Evolutionary conservation across 2,888 invertebrate species (phyloP).

Genomic region (Lycia hirtaria): DNA sequence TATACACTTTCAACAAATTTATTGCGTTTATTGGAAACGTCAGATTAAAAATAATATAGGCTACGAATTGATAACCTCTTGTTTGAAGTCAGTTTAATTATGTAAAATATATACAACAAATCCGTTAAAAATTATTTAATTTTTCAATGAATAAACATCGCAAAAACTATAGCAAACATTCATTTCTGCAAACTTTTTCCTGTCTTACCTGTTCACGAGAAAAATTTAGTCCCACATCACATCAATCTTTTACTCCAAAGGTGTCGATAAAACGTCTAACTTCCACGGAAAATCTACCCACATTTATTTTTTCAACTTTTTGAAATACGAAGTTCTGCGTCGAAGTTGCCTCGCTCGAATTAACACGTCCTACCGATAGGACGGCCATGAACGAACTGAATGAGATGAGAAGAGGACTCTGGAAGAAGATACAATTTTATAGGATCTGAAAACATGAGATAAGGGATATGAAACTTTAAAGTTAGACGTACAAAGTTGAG

Average conservation of each 20-base stretch:
- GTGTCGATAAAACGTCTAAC: constrained; percentile 12
- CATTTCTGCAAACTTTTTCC: too few species aligned
- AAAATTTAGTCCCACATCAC: constrained; percentile 12
- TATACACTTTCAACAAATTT: too few species aligned
- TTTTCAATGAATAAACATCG: too few species aligned
- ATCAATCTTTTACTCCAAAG: constrained; percentile 17
- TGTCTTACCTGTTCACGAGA: constrained; percentile 20
- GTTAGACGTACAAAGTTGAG: not conserved
- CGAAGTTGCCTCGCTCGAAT: constrained; percentile 11
- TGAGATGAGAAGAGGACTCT: constrained; percentile 33
- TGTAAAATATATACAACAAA: too few species aligned
- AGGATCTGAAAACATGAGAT: not conserved
- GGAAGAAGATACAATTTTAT: constrained; percentile 20
- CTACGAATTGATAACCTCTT: too few species aligned
- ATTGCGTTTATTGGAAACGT: too few species aligned
- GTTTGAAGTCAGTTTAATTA: too few species aligned
- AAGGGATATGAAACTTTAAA: not conserved
- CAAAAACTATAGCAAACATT: too few species aligned
- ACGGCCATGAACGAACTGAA: constrained; percentile 15
- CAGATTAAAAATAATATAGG: too few species aligned
- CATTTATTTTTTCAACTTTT: constrained; percentile 33
- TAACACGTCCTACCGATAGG: constrained; percentile 24
- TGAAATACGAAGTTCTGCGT: constrained; percentile 34
- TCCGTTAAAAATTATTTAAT: too few species aligned
- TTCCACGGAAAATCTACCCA: constrained; percentile 25